Conservation (phyloP, 2,113 vertebrate species). For the Eptesicus fuscus region DNA sequence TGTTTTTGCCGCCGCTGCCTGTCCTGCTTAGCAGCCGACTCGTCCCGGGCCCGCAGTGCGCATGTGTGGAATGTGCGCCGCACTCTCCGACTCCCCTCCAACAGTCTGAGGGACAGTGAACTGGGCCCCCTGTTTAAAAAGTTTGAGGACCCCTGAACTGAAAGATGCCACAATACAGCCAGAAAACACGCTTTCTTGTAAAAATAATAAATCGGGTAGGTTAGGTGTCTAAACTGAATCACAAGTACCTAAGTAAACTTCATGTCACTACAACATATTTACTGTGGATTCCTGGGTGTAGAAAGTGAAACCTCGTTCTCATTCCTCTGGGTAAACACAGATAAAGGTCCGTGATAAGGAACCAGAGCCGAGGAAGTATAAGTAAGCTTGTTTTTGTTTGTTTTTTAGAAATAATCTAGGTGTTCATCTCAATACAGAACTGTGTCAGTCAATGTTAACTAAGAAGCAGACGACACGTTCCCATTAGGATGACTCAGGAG, state of each 20-base stretch:
- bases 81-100: no score
- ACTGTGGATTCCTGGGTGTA: not conserved
- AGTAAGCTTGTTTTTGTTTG: not conserved
- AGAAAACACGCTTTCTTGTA: not conserved
- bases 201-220: not conserved
- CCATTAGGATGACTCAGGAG: not conserved
- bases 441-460: not conserved
- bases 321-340: not conserved
- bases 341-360: not conserved
- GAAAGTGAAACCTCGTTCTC: not conserved
- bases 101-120: no score
- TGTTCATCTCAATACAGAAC: not conserved
- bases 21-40: no score
- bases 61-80: no score
- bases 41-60: no score
- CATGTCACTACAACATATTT: not conserved
- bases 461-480: not conserved
- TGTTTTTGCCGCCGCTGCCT: no score
- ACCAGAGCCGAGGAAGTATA: not conserved
- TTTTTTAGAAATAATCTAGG: not conserved
- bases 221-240: not conserved
- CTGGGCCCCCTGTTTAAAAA: no score
- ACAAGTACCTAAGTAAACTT: not conserved
- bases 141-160: no score
- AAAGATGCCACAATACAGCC: not conserved